Conservation (phyloP, 2,797 vertebrate genomes). For the Acanthurus tractus region DNA sequence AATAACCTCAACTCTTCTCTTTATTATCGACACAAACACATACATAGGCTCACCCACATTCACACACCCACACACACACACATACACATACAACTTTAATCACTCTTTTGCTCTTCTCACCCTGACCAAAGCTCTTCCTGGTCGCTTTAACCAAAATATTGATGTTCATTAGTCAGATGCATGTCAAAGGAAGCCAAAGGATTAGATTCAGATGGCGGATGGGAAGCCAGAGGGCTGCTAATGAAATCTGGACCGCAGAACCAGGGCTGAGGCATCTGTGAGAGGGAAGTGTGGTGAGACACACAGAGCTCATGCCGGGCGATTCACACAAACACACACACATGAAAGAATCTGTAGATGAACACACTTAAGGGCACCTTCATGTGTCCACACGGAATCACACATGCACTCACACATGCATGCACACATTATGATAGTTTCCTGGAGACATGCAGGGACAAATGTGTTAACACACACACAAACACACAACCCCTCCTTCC, state of each 20-base stretch:
- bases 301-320: conserved; percentile 23
- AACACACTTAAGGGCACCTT: conserved; percentile 22
- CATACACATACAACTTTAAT: conserved; percentile 15
- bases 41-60: background rate
- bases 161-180: conserved; percentile 82
- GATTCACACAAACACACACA: conserved; percentile 21
- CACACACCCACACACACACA: background rate
- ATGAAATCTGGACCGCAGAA: conserved; percentile 80
- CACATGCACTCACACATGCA: conserved; percentile 47
- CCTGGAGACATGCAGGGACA: conserved; percentile 43
- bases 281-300: conserved; percentile 60
- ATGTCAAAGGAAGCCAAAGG: conserved; percentile 81
- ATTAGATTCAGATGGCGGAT: conserved; percentile 84
- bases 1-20: background rate
- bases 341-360: conserved; percentile 32
- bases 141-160: conserved; percentile 80
- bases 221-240: conserved; percentile 71
- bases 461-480: conserved; percentile 53
- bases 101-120: conserved; percentile 35
- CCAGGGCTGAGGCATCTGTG: conserved; percentile 69
- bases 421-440: conserved; percentile 27
- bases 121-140: conserved; percentile 36
- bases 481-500: background rate
- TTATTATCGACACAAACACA: background rate
- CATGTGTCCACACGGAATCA: conserved; percentile 22